Base-by-base conservation (phyloP, 2,888 invertebrate genomes). In the Stenolophus ochropezus region DNA sequence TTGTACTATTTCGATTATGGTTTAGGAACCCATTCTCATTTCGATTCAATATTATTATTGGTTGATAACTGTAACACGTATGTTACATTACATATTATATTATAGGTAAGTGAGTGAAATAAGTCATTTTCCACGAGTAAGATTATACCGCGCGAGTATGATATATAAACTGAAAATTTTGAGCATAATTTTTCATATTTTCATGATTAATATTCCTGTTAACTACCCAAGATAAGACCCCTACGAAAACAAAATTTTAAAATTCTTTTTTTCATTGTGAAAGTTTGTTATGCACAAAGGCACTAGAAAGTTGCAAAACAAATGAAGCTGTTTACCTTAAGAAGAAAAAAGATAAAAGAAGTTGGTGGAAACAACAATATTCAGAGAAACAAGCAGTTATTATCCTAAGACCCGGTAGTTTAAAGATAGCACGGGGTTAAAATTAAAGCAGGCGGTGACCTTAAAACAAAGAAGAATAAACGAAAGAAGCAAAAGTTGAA, bases 321-420 rank as follows among this genome's bases (percentile, higher is more conserved):
- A 77, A 77, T 77, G 77, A 47, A 49, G 61, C 58, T 77, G 77
- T 77, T 61, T 77, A 61, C 77, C 47, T 77, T 77, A 21, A 61
- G 49, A 65, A 65, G 14, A 33, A 76, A 76, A 76, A 76, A 76
- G 25, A 76, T 58, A 76, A 76, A 53, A 56, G 76, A 56, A 76
- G 76, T 76, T 76, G n/a, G 56, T 27, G 58, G 56, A 76, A 76
- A 76, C 76, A 76, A 76, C 76, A 53, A 76, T 76, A 76, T 76
- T 76, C 76, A 18, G 58, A 33, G 76, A 58, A 76, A 76, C 76
- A 76, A 27, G 56, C 76, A 53, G 76, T 76, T 76, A 76, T 58
- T 73, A 73, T 33, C 65, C 18, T 69, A 18, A 69, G 33, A 33
- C 4, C 27, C 18, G 65, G 65, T 69, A 69, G 65, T 69, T 69